Conservation (phyloP, 1,140 invertebrate species). For the Pseudobourletiella spinata region DNA sequence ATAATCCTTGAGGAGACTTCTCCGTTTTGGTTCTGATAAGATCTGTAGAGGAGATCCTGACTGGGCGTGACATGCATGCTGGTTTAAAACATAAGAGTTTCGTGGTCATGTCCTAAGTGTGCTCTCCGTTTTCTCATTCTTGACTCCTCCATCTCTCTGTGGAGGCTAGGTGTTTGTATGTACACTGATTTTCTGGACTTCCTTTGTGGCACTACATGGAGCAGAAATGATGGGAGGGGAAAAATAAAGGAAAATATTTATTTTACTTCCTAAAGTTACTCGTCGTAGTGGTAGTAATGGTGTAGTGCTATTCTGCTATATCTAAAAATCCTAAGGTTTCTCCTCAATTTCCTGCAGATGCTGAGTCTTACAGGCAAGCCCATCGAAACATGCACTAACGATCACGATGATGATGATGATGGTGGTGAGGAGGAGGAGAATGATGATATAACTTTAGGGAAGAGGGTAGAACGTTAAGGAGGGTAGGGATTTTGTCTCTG, state of each 20-base stretch:
- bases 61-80: constrained; percentile 5
- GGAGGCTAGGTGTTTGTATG: neutral
- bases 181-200: too few relatives aligned
- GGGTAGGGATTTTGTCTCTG: neutral
- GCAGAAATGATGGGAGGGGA: too few relatives aligned
- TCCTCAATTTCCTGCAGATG: neutral
- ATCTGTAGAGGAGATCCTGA: neutral
- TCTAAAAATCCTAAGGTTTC: too few relatives aligned
- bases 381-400: too few relatives aligned
- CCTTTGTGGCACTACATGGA: too few relatives aligned
- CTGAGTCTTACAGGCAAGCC: neutral
- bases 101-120: neutral
- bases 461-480: neutral
- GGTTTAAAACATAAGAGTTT: neutral
- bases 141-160: neutral
- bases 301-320: too few relatives aligned
- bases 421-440: too few relatives aligned
- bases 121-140: neutral
- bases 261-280: too few relatives aligned
- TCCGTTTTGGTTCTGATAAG: neutral
- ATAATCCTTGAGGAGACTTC: neutral
- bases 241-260: too few relatives aligned
- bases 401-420: too few relatives aligned
- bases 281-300: too few relatives aligned
- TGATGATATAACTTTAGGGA: neutral